phyloP scores from a whole-genome alignment of 2,888 invertebrate species.

The Cheilosia vulpina region DNA sequence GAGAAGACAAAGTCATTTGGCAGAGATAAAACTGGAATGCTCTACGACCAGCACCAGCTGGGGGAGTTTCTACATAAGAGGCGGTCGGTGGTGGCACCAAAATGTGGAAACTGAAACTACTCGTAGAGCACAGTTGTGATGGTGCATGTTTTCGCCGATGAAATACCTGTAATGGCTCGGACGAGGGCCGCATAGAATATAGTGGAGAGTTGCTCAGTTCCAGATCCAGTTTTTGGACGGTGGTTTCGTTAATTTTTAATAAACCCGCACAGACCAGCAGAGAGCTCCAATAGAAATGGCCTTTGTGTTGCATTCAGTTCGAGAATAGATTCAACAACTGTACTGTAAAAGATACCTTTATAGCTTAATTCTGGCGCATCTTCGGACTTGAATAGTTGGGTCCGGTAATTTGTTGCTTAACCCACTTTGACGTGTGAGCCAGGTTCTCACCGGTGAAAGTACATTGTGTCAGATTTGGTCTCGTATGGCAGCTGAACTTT shows the following conservation, averaged over 20 bases:
- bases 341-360: conserved; percentile 51
- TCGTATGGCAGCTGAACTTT: background rate
- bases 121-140: background rate
- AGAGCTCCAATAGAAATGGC: conserved; percentile 28
- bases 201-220: conserved; percentile 48
- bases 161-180: conserved; percentile 66
- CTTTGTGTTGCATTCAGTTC: conserved; percentile 43
- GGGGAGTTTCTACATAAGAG: background rate
- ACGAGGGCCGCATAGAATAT: conserved; percentile 60
- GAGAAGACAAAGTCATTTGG: conserved; percentile 72
- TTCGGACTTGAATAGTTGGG: conserved; percentile 36
- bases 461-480: conserved; percentile 32
- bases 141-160: conserved; percentile 27
- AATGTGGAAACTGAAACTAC: background rate
- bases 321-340: conserved; percentile 30
- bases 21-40: conserved; percentile 65
- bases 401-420: conserved; percentile 32
- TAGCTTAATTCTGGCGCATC: conserved; percentile 59
- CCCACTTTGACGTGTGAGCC: conserved; percentile 7
- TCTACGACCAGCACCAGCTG: conserved; percentile 43
- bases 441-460: background rate
- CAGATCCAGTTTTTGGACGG: conserved; percentile 53
- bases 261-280: conserved; percentile 59
- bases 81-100: background rate
- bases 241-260: conserved; percentile 71